Conservation (phyloP, 2,888 invertebrate genomes). For the Mimumesa dahlbomi region DNA sequence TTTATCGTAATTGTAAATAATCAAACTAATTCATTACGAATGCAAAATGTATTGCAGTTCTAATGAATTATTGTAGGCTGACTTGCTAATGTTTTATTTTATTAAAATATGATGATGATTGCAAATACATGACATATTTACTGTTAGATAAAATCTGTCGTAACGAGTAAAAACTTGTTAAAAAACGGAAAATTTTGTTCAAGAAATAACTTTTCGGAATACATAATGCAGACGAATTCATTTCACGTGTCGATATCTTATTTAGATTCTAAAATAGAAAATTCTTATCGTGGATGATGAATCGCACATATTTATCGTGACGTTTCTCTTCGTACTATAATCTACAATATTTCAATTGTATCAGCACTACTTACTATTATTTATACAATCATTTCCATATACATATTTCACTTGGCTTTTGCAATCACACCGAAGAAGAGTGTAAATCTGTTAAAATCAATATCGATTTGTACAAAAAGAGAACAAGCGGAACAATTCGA, state of each 20-base stretch:
- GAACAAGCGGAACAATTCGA: no score
- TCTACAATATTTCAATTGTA: background rate
- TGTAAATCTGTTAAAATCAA: background rate
- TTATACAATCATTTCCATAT: background rate
- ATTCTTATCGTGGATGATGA: slow-evolving; percentile 17
- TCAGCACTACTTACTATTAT: background rate
- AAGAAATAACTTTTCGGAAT: background rate
- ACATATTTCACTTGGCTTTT: background rate
- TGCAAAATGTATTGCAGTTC: slow-evolving; percentile 12
- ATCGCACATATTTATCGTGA: slow-evolving; percentile 8
- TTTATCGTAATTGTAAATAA: slow-evolving; percentile 11
- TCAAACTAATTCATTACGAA: slow-evolving; percentile 24
- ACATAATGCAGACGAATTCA: slow-evolving; percentile 13
- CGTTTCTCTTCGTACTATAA: no score
- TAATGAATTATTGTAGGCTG: slow-evolving; percentile 31
- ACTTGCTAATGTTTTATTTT: slow-evolving; percentile 40
- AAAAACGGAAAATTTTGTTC: background rate
- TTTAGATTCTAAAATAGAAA: background rate
- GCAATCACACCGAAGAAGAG: background rate
- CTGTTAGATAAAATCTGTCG: slow-evolving; percentile 1
- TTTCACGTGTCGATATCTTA: background rate
- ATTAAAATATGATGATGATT: slow-evolving; percentile 25
- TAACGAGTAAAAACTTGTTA: background rate
- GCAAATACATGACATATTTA: slow-evolving; percentile 4
- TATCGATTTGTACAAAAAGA: background rate